phyloP scores from a whole-genome alignment of 1,140 invertebrate genomes.

The Anastrepha obliqua region DNA sequence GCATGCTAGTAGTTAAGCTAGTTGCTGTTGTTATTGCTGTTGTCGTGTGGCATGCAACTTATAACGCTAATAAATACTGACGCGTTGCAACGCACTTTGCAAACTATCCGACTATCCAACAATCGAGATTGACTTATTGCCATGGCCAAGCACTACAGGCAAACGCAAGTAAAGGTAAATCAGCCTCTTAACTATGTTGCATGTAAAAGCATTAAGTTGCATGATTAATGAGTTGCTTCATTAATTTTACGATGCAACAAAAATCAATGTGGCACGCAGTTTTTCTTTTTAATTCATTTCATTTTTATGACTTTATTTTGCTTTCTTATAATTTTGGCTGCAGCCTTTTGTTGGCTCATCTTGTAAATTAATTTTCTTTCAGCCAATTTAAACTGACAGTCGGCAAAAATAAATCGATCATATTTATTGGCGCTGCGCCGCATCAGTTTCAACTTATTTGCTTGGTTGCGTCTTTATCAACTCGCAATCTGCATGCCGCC shows the following conservation, averaged over 20 bases:
- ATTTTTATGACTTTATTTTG: conserved; percentile 1
- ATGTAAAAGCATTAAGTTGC: conserved; percentile 47
- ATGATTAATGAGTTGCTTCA: conserved; percentile 52
- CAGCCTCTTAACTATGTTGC: not conserved
- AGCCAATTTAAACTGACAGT: conserved; percentile 46
- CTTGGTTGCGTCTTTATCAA: not conserved
- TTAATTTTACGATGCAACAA: conserved; percentile 50
- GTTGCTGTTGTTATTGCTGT: not conserved
- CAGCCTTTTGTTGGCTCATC: not conserved
- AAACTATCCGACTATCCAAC: conserved; percentile 1
- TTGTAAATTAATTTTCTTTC: conserved; percentile 43
- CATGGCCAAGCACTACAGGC: not conserved
- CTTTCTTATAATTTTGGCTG: not conserved
- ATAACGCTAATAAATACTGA: conserved; percentile 40
- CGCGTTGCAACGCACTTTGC: conserved; percentile 38
- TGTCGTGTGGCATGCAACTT: conserved; percentile 34
- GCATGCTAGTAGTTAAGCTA: not conserved
- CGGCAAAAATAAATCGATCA: conserved; percentile 48
- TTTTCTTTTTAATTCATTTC: conserved; percentile 7
- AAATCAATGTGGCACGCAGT: conserved; percentile 50
- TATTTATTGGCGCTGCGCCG: conserved; percentile 16
- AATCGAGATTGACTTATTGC: conserved; percentile 51
- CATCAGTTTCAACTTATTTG: not conserved
- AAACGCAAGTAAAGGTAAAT: not conserved
- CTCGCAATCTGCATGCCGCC: not conserved